Evolutionary conservation across 2,888 invertebrate genomes (phyloP).

Genomic region (Amorpha juglandis): DNA sequence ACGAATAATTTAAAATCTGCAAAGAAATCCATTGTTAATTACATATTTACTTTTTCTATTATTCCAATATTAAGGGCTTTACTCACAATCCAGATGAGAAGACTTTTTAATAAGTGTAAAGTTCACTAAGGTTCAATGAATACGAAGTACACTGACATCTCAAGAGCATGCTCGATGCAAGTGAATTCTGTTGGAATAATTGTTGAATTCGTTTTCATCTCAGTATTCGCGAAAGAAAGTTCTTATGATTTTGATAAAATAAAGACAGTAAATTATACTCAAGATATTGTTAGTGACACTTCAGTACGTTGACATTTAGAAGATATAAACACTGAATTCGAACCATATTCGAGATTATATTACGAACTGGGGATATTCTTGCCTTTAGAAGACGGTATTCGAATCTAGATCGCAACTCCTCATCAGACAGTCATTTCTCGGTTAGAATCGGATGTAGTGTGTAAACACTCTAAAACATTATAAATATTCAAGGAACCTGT

Average conservation of each 20-base stretch:
- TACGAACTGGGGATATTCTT: too few relatives aligned
- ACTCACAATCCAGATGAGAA: not conserved
- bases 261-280: not conserved
- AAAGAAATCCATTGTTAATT: not conserved
- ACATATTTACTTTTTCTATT: not conserved
- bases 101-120: constrained; percentile 6
- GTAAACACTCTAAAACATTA: too few relatives aligned
- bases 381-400: too few relatives aligned
- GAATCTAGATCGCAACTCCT: too few relatives aligned
- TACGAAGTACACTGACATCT: constrained; percentile 8
- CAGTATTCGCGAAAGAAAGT: not conserved
- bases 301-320: not conserved
- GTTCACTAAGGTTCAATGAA: constrained; percentile 13
- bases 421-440: too few relatives aligned
- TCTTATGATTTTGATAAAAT: not conserved
- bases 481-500: too few relatives aligned
- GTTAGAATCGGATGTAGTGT: too few relatives aligned
- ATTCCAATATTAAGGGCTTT: not conserved
- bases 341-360: too few relatives aligned
- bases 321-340: too few relatives aligned
- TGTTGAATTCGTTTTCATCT: not conserved
- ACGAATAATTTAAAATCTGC: too few relatives aligned
- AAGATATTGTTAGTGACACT: not conserved
- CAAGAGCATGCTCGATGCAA: not conserved
- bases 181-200: constrained; percentile 8